Base-by-base conservation (phyloP, 2,888 invertebrate species). In the Cryptophagus acutangulus region DNA sequence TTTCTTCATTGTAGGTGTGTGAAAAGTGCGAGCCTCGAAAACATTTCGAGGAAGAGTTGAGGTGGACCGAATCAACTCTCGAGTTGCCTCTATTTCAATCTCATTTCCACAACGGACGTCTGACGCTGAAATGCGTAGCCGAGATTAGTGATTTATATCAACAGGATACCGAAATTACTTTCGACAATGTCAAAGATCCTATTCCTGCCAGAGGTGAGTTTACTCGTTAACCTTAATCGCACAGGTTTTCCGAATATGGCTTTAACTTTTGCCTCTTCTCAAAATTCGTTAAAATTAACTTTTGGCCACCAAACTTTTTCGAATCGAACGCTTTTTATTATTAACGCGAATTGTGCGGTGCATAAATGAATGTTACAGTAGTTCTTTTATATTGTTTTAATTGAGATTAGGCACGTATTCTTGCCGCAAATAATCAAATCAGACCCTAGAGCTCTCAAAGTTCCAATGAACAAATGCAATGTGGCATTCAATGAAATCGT, bases 161-260 rank as follows among this genome's bases (percentile, higher is more conserved):
- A 57, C 75, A 76, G 63, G 77, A 77, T 38, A 79, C 79, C 44
- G 83, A 81, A 61, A 69, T 81, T 52, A 81, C 82, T 62, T 78
- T 85, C 61, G 51, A 53, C 41, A 77, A 81, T 41, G 78, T 79
- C 47, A 79, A 81, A 48, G 87, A 87, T 70, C 87, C 87, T 3
- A 75, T 84, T 55, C 87, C 87, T 8, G 86, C 85, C 61, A 78
- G 84, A 75, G 86, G 86, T 86, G 65, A 74, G 75, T 62, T 42
- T 28, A 6, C 8, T 28, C 8, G 46, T 37, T 46, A 36, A 36
- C 30, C 41, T 40, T 36, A 40, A 34, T 36, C 13, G 15, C 3
- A 13, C n/a, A 20, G 6, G 24, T 20, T 6, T 20, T 20, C 6
- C n/a, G 24, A 20, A 20, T 8, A 20, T 20, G n/a, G 24, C n/a